Percentiles rank a stretch among this genome's conserved stretches.
Evolutionary conservation across 2,888 invertebrate genomes (phyloP).

Genomic region (Tanytarsus gracilentus): DNA sequence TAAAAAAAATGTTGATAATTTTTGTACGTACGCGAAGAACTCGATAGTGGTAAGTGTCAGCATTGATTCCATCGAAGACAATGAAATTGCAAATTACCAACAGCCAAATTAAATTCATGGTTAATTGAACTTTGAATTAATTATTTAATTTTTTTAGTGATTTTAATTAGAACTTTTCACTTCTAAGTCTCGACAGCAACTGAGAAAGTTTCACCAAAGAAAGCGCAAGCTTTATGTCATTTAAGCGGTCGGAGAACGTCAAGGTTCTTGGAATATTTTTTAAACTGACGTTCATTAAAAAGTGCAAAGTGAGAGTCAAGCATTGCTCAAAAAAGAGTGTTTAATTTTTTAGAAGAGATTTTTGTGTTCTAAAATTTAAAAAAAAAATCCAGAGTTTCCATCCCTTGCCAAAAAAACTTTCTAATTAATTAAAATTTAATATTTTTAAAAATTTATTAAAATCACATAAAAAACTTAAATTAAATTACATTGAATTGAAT

Average conservation of each 20-base stretch:
- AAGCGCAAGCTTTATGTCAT: background rate
- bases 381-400: background rate
- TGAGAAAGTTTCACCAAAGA: slow-evolving; percentile 3
- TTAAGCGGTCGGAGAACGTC: background rate
- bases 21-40: slow-evolving; percentile 10
- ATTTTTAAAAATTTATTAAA: background rate
- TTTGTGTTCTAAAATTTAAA: no score
- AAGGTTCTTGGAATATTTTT: background rate
- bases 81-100: no score
- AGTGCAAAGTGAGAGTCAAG: no score
- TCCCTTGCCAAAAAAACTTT: background rate
- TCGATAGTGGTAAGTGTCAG: slow-evolving; percentile 9
- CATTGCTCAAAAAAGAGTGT: no score
- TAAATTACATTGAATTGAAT: slow-evolving; percentile 8
- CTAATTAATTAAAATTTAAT: background rate
- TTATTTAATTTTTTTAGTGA: background rate
- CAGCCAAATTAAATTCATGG: background rate
- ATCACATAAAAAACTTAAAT: background rate
- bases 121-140: background rate
- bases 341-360: no score
- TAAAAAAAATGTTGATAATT: background rate
- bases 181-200: background rate
- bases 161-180: background rate
- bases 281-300: no score
- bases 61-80: background rate